Conservation (phyloP, 2,888 invertebrate species). For the Ichneumon xanthorius region DNA sequence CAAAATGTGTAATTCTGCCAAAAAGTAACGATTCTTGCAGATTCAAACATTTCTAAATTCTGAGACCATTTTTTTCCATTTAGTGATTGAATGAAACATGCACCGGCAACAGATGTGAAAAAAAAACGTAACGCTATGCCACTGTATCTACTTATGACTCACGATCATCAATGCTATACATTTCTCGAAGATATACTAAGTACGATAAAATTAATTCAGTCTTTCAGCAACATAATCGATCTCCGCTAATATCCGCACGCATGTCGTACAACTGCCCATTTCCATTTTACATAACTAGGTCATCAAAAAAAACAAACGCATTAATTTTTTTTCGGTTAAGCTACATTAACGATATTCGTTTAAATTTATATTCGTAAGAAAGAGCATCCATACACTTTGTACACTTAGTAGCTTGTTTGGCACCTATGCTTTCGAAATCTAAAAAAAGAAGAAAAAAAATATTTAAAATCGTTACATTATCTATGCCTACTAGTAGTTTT, state of each 20-base stretch:
- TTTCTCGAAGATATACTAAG: slow-evolving; percentile 67
- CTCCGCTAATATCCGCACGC: slow-evolving; percentile 35
- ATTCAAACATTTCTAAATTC: slow-evolving; percentile 20
- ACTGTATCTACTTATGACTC: slow-evolving; percentile 27
- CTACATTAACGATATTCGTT: slow-evolving; percentile 53
- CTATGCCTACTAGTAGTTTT: slow-evolving; percentile 31
- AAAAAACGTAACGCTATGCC: slow-evolving; percentile 33
- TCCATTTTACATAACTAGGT: slow-evolving; percentile 11
- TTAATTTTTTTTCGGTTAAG: slow-evolving; percentile 36
- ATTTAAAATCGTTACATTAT: background rate
- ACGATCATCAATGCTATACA: slow-evolving; percentile 42
- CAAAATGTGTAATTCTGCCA: slow-evolving; percentile 32
- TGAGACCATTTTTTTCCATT: slow-evolving; percentile 8
- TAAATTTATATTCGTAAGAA: slow-evolving; percentile 63
- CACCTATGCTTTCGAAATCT: slow-evolving; percentile 58
- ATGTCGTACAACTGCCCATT: slow-evolving; percentile 16
- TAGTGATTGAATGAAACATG: slow-evolving; percentile 29
- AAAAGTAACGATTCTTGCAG: slow-evolving; percentile 27
- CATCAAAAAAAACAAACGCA: slow-evolving; percentile 27
- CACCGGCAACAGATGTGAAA: slow-evolving; percentile 5
- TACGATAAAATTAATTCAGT: slow-evolving; percentile 80
- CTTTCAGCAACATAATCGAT: slow-evolving; percentile 72
- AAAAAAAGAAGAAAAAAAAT: slow-evolving; percentile 24
- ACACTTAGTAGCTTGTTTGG: slow-evolving; percentile 68
- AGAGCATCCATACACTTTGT: slow-evolving; percentile 68